These are phyloP conservation scores for Athene cunicularia DNA, from an alignment of 2,113 vertebrate species.

Conservation along the genomic window DNA sequence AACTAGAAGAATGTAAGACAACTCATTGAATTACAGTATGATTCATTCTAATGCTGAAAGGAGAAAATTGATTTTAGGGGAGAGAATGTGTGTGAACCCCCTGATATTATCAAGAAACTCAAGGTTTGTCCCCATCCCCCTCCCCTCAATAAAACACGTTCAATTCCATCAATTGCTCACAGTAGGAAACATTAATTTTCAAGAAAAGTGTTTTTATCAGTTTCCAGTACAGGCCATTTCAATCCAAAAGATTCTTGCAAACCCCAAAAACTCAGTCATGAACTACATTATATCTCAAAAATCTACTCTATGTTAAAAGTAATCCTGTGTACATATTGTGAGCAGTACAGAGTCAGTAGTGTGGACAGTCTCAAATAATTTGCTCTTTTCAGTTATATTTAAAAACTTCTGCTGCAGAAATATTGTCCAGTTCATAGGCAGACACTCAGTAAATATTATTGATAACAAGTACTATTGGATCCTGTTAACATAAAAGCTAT, in stretches of 20 bases:
- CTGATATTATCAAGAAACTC: background rate
- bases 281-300: background rate
- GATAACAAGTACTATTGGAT: conserved; percentile 32
- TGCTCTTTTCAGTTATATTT: background rate
- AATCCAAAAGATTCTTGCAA: background rate
- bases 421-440: background rate
- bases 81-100: background rate
- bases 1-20: conserved; percentile 19
- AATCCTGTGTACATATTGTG: background rate
- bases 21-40: background rate
- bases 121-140: background rate
- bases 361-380: background rate
- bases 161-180: background rate
- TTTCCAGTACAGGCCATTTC: conserved; percentile 3
- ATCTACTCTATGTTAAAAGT: background rate
- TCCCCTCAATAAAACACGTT: background rate
- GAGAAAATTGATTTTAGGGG: conserved; percentile 26
- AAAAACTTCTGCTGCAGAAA: background rate
- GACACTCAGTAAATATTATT: background rate
- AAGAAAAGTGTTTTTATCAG: background rate
- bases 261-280: background rate
- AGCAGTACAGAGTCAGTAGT: background rate
- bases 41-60: conserved; percentile 31
- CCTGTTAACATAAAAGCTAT: conserved; percentile 39
- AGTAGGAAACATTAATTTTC: background rate